Percentiles rank a stretch among this genome's conserved stretches.
Conservation (phyloP, 2,113 vertebrate genomes). For the Machaerirhynchus nigripectus region DNA sequence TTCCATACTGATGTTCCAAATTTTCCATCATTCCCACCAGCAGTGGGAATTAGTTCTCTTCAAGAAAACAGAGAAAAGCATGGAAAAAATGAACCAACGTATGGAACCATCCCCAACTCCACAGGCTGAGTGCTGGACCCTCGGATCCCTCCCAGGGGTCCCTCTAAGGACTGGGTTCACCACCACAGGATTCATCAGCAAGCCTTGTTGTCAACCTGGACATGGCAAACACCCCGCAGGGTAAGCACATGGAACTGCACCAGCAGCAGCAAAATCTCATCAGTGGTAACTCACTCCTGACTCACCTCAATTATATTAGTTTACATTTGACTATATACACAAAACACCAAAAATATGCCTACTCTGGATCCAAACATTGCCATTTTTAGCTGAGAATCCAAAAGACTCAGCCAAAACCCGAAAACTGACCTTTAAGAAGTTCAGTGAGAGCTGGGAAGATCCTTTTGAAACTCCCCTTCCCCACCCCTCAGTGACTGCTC, state of each 20-base stretch:
- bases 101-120: neutral
- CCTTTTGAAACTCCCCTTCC: neutral
- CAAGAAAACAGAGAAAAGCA: neutral
- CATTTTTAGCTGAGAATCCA: neutral
- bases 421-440: neutral
- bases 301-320: neutral
- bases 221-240: neutral
- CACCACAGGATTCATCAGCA: neutral
- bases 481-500: fast-evolving
- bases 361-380: neutral
- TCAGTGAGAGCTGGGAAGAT: neutral
- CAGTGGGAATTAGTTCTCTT: neutral
- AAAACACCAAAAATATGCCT: neutral
- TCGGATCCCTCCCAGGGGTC: neutral
- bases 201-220: neutral
- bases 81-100: neutral
- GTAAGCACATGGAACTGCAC: neutral
- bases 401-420: neutral
- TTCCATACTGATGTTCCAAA: neutral
- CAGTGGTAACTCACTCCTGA: neutral
- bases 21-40: neutral
- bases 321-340: neutral
- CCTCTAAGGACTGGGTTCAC: neutral
- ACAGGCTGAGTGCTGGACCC: neutral
- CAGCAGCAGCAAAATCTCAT: neutral